These are phyloP conservation scores for Danio jaintianensis DNA, from an alignment of 2,797 vertebrate species.

Conservation along the genomic window DNA sequence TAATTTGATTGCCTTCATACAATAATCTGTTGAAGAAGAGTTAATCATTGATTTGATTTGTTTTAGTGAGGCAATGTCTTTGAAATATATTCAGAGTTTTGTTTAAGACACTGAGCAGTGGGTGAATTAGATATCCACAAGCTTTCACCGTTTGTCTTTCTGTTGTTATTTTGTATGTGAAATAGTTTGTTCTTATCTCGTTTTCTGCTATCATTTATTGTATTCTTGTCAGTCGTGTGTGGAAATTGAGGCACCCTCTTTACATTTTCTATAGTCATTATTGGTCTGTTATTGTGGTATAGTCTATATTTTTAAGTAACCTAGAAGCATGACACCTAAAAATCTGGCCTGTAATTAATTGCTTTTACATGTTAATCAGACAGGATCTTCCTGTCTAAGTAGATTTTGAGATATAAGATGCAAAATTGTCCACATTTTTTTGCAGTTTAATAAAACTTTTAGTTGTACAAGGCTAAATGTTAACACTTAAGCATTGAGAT, in stretches of 20 bases:
- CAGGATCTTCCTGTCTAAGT: not conserved
- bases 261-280: not conserved
- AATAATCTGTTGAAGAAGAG: not conserved
- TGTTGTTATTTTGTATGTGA: not conserved
- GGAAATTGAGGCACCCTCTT: not conserved
- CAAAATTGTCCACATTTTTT: not conserved
- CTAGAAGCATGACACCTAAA: too few relatives aligned
- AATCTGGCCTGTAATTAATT: not conserved
- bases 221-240: not conserved
- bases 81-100: not conserved
- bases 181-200: not conserved
- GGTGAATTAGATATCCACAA: not conserved
- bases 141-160: not conserved
- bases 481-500: constrained; percentile 1
- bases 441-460: not conserved
- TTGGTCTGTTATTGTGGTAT: not conserved
- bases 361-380: not conserved
- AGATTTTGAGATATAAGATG: not conserved
- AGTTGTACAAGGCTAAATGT: not conserved
- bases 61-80: not conserved
- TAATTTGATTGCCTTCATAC: not conserved
- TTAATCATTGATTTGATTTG: not conserved
- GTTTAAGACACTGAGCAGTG: not conserved
- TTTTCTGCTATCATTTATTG: not conserved
- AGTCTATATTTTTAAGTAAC: not conserved